Percentiles rank a stretch among this genome's conserved stretches.
These are phyloP conservation scores for Motacilla tschutschensis DNA, from an alignment of 2,113 vertebrate species.

Conservation along the genomic window DNA sequence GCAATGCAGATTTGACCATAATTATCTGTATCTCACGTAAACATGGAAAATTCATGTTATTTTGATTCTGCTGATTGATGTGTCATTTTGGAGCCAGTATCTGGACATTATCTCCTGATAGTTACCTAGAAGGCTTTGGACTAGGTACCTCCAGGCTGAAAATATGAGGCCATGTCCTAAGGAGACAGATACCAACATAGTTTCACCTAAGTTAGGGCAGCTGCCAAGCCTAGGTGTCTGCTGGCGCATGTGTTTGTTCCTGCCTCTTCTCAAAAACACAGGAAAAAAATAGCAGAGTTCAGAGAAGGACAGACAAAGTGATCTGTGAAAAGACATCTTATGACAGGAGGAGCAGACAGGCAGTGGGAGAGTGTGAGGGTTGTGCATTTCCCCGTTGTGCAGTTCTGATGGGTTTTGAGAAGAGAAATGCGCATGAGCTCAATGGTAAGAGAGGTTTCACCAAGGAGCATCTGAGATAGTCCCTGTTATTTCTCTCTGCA, in stretches of 20 bases:
- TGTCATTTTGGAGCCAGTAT: background rate
- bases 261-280: background rate
- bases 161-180: background rate
- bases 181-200: background rate
- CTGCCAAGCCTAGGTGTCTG: background rate
- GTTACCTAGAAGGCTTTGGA: background rate
- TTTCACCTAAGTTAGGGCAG: background rate
- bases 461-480: background rate
- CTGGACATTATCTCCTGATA: background rate
- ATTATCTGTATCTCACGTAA: background rate
- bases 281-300: background rate
- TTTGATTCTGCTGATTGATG: background rate
- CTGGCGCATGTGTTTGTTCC: background rate
- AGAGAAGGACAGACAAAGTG: background rate
- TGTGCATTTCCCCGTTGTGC: background rate
- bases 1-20: background rate
- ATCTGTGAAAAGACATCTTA: background rate
- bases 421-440: background rate
- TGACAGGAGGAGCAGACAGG: background rate
- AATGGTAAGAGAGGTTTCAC: background rate
- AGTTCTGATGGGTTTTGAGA: background rate
- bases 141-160: background rate
- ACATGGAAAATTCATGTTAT: slow-evolving; percentile 1
- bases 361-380: background rate
- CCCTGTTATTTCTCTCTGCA: background rate